Evolutionary conservation across 2,888 invertebrate species (phyloP).

Genomic region (Masnerella sp.): DNA sequence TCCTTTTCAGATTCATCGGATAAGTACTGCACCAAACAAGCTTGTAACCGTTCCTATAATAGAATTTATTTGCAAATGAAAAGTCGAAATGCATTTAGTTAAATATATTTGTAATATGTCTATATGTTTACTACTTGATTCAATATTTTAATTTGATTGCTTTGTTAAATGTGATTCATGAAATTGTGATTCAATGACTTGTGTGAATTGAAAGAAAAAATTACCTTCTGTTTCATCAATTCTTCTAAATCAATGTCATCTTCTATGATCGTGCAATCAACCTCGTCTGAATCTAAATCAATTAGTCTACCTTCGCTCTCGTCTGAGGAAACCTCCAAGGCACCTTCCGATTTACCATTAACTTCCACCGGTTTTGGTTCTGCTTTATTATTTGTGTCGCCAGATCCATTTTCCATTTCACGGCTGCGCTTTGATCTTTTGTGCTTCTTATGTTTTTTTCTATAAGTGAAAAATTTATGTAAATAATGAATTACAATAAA

Average conservation of each 20-base stretch:
- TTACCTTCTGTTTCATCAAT: slow-evolving; percentile 92
- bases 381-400: slow-evolving; percentile 63
- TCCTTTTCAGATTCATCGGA: slow-evolving; percentile 84
- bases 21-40: slow-evolving; percentile 86
- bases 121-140: too few species aligned
- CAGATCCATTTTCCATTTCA: slow-evolving; percentile 71
- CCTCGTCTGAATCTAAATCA: slow-evolving; percentile 79
- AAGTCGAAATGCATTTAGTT: slow-evolving; percentile 15
- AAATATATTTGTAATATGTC: too few species aligned
- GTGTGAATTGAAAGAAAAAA: too few species aligned
- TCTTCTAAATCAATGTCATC: slow-evolving; percentile 93
- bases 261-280: slow-evolving; percentile 85
- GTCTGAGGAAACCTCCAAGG: slow-evolving; percentile 73
- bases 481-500: too few species aligned
- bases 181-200: too few species aligned
- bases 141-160: too few species aligned
- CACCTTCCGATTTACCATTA: slow-evolving; percentile 72
- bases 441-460: slow-evolving; percentile 76
- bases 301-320: slow-evolving; percentile 75
- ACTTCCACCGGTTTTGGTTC: slow-evolving; percentile 66
- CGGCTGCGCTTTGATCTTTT: slow-evolving; percentile 71
- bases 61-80: too few species aligned
- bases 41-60: slow-evolving; percentile 83
- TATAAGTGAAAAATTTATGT: too few species aligned
- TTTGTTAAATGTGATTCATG: too few species aligned